phyloP scores from a whole-genome alignment of 2,797 vertebrate species.

The Picus viridis region DNA sequence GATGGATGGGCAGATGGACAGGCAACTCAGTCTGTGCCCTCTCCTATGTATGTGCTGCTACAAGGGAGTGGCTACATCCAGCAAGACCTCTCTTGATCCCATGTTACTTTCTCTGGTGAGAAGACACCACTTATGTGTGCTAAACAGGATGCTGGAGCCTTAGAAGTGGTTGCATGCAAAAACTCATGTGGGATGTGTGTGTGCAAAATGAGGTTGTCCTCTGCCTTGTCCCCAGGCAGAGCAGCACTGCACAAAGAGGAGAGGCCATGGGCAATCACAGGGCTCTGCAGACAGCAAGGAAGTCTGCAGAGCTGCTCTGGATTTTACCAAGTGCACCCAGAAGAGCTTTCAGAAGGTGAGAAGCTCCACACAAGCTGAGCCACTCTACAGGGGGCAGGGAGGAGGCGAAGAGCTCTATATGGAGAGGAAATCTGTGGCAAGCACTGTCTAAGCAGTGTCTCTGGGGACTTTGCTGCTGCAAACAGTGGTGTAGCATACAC shows the following conservation, averaged over 20 bases:
- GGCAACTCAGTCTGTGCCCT: neutral
- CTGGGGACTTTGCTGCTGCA: neutral
- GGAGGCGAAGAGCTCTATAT: neutral
- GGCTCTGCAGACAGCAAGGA: neutral
- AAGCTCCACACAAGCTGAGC: neutral
- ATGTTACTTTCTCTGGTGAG: neutral
- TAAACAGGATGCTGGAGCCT: neutral
- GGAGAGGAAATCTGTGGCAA: conserved; percentile 5
- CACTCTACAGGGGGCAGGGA: neutral
- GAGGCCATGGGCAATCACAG: neutral
- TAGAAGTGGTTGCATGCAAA: neutral
- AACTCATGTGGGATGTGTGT: neutral
- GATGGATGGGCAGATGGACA: neutral
- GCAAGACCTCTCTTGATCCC: neutral
- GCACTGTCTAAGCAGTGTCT: neutral
- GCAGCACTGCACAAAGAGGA: neutral
- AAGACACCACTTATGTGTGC: neutral
- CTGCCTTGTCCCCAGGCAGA: neutral
- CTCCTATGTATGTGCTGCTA: neutral
- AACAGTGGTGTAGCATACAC: neutral
- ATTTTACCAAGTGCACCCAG: neutral
- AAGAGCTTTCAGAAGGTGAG: neutral
- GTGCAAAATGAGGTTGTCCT: neutral
- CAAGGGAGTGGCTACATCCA: neutral
- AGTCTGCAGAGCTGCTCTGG: neutral